These are phyloP conservation scores for Tyto alba DNA, from an alignment of 2,113 vertebrate genomes.

Conservation along the genomic window DNA sequence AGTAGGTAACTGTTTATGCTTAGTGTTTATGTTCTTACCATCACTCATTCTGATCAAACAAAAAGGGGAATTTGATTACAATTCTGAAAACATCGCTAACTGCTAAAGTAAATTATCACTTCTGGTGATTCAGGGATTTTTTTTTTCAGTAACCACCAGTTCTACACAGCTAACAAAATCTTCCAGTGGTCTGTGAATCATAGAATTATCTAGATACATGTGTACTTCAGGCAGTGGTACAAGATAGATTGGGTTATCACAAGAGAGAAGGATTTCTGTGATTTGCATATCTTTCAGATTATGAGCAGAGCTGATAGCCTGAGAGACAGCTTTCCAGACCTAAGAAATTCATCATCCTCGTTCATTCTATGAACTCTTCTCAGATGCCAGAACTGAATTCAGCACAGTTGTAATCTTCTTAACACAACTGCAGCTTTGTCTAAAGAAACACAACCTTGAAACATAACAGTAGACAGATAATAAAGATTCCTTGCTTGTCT, in stretches of 20 bases:
- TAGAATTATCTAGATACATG: background rate
- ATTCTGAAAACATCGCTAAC: background rate
- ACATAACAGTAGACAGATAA: background rate
- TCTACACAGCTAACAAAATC: background rate
- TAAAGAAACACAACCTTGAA: background rate
- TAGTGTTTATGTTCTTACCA: background rate
- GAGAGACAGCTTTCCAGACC: background rate
- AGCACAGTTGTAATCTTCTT: background rate
- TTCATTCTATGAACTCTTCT: background rate
- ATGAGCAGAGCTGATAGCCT: background rate
- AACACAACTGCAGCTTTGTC: background rate
- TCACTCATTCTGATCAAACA: background rate
- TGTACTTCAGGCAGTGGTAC: background rate
- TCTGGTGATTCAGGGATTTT: background rate
- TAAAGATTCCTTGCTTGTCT: background rate
- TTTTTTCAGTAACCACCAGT: background rate
- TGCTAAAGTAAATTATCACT: background rate
- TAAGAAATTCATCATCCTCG: background rate
- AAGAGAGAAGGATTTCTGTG: background rate
- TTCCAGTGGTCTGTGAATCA: background rate
- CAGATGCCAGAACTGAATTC: background rate
- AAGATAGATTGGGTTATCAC: background rate
- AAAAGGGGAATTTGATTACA: background rate
- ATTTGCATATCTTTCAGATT: background rate
- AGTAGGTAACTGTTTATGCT: background rate